Percentiles rank a stretch among this genome's conserved stretches.
Evolutionary conservation across 2,888 invertebrate genomes (phyloP).

Genomic region (Eupeodes luniger): DNA sequence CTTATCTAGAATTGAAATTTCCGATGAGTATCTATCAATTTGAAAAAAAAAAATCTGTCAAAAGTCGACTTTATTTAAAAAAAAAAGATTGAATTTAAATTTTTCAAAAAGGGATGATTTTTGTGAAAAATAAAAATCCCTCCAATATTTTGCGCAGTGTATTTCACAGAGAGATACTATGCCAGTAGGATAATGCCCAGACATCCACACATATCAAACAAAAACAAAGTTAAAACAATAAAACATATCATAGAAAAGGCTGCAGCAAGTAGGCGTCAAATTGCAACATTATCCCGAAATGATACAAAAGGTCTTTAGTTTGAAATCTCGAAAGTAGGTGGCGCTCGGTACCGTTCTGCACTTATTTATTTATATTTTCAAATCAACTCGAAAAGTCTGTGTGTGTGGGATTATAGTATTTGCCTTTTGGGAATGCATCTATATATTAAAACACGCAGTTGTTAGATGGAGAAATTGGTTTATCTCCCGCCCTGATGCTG

Average conservation of each 20-base stretch:
- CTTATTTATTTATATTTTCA: slow-evolving; percentile 1
- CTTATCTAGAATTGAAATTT: no score
- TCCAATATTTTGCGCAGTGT: not conserved
- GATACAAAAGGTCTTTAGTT: slow-evolving; percentile 62
- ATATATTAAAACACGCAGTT: slow-evolving; percentile 51
- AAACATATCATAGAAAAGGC: slow-evolving; percentile 14
- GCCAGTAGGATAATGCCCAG: slow-evolving; percentile 41
- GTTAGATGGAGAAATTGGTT: slow-evolving; percentile 58
- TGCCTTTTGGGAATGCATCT: slow-evolving; percentile 15
- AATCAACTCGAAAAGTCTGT: slow-evolving; percentile 15
- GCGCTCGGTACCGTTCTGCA: slow-evolving; percentile 5
- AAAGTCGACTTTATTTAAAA: no score
- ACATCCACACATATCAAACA: not conserved
- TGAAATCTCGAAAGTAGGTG: slow-evolving; percentile 71
- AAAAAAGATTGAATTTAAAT: no score
- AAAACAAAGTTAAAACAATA: slow-evolving; percentile 22
- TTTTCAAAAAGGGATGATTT: no score
- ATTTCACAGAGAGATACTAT: slow-evolving; percentile 41
- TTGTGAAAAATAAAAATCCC: not conserved
- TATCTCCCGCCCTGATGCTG: not conserved
- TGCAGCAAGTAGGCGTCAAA: slow-evolving; percentile 58
- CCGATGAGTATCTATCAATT: no score
- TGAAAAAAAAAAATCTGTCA: no score
- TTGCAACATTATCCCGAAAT: slow-evolving; percentile 53
- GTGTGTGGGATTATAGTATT: slow-evolving; percentile 59